phyloP scores from a whole-genome alignment of 2,113 vertebrate genomes.

The Cromileptes altivelis region DNA sequence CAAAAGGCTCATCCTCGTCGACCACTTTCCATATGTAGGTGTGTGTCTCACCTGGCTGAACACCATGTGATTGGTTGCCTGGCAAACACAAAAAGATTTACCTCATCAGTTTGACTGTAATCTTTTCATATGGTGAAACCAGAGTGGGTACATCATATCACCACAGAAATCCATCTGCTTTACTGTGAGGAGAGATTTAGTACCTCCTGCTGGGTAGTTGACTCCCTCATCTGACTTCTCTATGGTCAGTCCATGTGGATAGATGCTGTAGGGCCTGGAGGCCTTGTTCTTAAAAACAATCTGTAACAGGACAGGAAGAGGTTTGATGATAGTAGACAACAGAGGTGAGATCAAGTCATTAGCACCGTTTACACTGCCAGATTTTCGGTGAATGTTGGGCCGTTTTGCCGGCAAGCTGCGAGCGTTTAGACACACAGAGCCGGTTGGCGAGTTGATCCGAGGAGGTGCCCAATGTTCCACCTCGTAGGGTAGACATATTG shows the following conservation, averaged over 20 bases:
- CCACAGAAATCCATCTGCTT: background rate
- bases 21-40: slow-evolving; percentile 92
- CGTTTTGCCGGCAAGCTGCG: no score
- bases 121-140: background rate
- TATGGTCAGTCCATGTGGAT: slow-evolving; percentile 95
- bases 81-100: background rate
- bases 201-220: slow-evolving; percentile 87
- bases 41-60: slow-evolving; percentile 90
- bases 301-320: slow-evolving; percentile 76
- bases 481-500: no score
- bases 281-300: slow-evolving; percentile 96
- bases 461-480: no score
- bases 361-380: no score
- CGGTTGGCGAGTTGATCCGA: no score
- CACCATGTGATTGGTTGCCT: slow-evolving; percentile 88
- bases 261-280: slow-evolving; percentile 94
- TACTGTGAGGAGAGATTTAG: background rate
- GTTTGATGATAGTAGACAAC: background rate
- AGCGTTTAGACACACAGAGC: no score
- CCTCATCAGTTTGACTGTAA: background rate
- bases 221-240: slow-evolving; percentile 89
- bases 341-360: no score
- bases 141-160: background rate
- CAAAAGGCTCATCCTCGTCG: slow-evolving; percentile 90
- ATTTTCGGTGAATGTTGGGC: no score